A percentile compares a stretch with the other conserved stretches of the same genome.
Evolutionary conservation across 2,888 invertebrate species (phyloP).

Genomic region (Ichneumoninae sp.): DNA sequence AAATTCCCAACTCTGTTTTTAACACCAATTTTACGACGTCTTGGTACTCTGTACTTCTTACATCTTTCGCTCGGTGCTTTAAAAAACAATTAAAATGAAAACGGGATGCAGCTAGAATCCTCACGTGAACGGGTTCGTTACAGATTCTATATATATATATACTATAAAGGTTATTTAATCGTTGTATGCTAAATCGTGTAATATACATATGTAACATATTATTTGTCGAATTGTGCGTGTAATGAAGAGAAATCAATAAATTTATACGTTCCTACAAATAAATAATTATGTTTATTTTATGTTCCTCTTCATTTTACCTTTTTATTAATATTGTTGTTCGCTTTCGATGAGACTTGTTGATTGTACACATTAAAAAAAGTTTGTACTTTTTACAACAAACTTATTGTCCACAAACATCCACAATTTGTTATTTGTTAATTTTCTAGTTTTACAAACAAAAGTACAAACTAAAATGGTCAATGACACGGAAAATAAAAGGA

Average conservation of each 20-base stretch:
- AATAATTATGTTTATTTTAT: too few relatives aligned
- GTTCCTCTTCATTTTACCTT: too few relatives aligned
- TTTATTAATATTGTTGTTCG: too few relatives aligned
- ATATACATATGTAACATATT: conserved; percentile 61
- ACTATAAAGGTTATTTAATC: conserved; percentile 31
- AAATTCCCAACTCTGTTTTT: conserved; percentile 61
- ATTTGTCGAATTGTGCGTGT: conserved; percentile 50
- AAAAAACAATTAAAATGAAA: not conserved
- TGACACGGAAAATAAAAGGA: too few relatives aligned
- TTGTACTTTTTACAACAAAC: too few relatives aligned
- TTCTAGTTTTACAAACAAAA: too few relatives aligned
- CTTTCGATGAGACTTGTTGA: too few relatives aligned
- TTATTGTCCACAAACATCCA: too few relatives aligned
- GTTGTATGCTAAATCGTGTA: conserved; percentile 48
- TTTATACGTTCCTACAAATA: conserved; percentile 70
- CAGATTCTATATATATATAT: conserved; percentile 31
- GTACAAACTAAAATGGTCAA: too few relatives aligned
- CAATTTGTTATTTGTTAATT: too few relatives aligned
- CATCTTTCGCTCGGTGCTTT: conserved; percentile 44
- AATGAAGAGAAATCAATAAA: conserved; percentile 71
- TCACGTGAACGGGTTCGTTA: conserved; percentile 42
- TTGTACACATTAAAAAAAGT: too few relatives aligned
- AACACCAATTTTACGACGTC: conserved; percentile 39
- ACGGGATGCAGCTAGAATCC: conserved; percentile 40
- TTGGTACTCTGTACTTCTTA: conserved; percentile 37